Evolutionary conservation across 1,140 invertebrate genomes (phyloP).

Genomic region (Oscheius sp.): DNA sequence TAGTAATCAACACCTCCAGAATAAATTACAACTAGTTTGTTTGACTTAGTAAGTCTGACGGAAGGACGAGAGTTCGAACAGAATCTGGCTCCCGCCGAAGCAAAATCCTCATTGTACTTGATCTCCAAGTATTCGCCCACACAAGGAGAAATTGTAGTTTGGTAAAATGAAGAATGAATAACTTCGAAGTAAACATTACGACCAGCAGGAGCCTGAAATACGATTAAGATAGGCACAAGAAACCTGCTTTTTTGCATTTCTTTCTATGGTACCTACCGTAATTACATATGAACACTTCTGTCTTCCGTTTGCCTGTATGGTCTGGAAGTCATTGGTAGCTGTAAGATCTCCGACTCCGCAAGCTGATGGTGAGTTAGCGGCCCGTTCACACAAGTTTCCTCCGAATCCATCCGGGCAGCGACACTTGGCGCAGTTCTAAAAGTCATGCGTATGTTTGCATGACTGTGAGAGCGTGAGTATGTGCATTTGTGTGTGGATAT

Average conservation of each 20-base stretch:
- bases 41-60: background rate
- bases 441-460: no score
- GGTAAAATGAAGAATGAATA: background rate
- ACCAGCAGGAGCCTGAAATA: background rate
- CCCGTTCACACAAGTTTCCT: slow-evolving; percentile 17
- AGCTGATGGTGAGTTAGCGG: background rate
- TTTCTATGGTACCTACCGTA: no score
- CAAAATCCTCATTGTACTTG: background rate
- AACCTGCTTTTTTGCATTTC: no score
- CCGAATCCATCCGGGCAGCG: slow-evolving; percentile 31
- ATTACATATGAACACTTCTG: slow-evolving; percentile 7
- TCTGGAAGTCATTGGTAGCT: background rate
- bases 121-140: background rate
- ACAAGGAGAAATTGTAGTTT: background rate
- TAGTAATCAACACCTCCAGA: no score
- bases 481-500: no score
- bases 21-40: background rate
- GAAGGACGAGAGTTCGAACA: background rate
- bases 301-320: background rate
- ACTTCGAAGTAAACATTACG: background rate
- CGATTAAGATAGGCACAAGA: no score
- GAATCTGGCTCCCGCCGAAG: background rate
- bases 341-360: slow-evolving; percentile 1
- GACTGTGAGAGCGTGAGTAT: no score
- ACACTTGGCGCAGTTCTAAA: slow-evolving; percentile 21